Base-by-base conservation (phyloP, 1,140 invertebrate species). In the Stegodyphus dumicola region DNA sequence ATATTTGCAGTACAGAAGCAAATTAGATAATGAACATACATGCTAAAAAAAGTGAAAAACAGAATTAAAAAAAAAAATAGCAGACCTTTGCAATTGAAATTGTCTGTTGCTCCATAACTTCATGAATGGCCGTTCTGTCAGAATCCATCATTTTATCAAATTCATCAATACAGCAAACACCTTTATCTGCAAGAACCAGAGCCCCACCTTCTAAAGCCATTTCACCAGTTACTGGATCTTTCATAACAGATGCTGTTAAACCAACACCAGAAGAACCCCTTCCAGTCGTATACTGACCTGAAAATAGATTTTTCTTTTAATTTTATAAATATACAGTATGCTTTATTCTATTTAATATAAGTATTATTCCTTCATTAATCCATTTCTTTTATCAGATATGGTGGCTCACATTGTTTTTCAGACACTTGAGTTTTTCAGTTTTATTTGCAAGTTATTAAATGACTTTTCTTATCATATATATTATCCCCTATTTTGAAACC, bases 101-200 rank as follows among this genome's bases (percentile, higher is more conserved):
- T 2, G 99, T 99, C 91, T 99, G 99, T 89, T 99, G 99, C 92
- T 99, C 99, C 99, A 99, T 99, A 7, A 98, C 97, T 92, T 99
- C 99, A 90, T 99, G 99, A 88, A 99, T 99, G 65, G 98, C 97
- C 0, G 97, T 99, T 88, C 98, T 93, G 91, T 99, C 98, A 13
- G 91, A 90, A 84, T 99, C 98, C 67, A 97, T 95, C 98, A 99
- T 99, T 92, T 99, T 99, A 91, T 99, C 99, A 91, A 99, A 99
- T 92, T 99, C 99, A 90, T 99, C 98, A 91, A 99, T 99, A 90
- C 98, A 99, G 90, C 98, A 99, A 60, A 99, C 96, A 48, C 99
- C 94, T 89, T 97, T 94, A 92, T 99, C 99, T 15, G 98, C 98
- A 70, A 99, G 90, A 11, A 99, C 98, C 2, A 99, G 91, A n/a